Evolutionary conservation across 2,113 vertebrate species (phyloP).

Genomic region (Melanerpes aurifrons): DNA sequence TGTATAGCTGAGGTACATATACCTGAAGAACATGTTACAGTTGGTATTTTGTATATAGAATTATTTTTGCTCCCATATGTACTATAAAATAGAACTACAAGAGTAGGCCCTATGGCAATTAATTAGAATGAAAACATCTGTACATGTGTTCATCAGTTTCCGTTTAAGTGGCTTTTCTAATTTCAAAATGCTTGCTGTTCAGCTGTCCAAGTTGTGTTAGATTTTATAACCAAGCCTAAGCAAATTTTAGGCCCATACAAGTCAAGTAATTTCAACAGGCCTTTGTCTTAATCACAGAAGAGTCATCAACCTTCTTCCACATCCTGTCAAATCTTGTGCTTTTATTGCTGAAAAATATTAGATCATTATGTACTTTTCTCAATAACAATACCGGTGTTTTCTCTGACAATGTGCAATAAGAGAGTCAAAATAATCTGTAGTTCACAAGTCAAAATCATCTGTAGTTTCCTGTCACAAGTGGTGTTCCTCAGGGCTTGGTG

Average conservation of each 20-base stretch:
- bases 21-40: fast-evolving
- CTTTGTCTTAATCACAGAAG: neutral
- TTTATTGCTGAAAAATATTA: neutral
- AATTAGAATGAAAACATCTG: neutral
- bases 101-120: neutral
- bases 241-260: neutral
- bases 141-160: neutral
- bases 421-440: neutral
- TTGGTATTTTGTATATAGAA: neutral
- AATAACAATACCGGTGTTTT: neutral
- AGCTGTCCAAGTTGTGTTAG: neutral
- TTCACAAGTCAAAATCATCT: too few species aligned
- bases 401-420: neutral
- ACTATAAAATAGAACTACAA: neutral
- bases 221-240: neutral
- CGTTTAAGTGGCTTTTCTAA: neutral
- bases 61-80: neutral
- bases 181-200: neutral
- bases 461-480: too few species aligned
- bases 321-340: neutral
- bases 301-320: neutral
- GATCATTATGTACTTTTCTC: neutral
- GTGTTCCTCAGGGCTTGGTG: too few species aligned
- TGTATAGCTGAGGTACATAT: neutral
- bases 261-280: neutral